phyloP scores from a whole-genome alignment of 2,797 vertebrate genomes.

The Columba guinea region DNA sequence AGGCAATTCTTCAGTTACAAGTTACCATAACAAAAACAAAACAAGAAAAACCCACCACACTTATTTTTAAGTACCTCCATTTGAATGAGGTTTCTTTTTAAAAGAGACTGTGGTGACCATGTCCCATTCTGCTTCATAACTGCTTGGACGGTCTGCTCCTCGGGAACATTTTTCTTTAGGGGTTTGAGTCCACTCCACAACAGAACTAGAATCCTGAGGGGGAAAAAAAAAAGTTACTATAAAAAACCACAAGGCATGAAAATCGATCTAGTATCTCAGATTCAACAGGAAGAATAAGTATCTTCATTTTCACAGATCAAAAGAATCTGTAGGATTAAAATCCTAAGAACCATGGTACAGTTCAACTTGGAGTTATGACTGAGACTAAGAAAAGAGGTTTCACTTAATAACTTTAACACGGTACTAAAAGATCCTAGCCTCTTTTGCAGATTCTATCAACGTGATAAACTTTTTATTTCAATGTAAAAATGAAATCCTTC shows the following conservation, averaged over 20 bases:
- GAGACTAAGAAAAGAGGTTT: neutral
- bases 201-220: slow-evolving; percentile 93
- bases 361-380: neutral
- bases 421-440: neutral
- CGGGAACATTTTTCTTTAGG: slow-evolving; percentile 79
- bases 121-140: slow-evolving; percentile 97
- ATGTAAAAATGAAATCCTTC: neutral
- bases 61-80: slow-evolving; percentile 80
- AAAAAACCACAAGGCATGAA: neutral
- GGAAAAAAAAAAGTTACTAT: neutral
- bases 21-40: neutral
- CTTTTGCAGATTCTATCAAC: neutral
- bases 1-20: neutral
- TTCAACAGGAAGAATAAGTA: neutral
- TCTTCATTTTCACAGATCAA: neutral
- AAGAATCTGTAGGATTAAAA: neutral
- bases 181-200: slow-evolving; percentile 90
- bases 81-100: slow-evolving; percentile 86
- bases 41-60: neutral
- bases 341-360: neutral
- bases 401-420: neutral
- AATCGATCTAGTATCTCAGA: neutral
- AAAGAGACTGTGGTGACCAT: slow-evolving; percentile 93
- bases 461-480: neutral
- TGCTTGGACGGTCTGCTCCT: slow-evolving; percentile 84